Evolutionary conservation across 2,888 invertebrate species (phyloP).

Genomic region (Drosophila testacea): DNA sequence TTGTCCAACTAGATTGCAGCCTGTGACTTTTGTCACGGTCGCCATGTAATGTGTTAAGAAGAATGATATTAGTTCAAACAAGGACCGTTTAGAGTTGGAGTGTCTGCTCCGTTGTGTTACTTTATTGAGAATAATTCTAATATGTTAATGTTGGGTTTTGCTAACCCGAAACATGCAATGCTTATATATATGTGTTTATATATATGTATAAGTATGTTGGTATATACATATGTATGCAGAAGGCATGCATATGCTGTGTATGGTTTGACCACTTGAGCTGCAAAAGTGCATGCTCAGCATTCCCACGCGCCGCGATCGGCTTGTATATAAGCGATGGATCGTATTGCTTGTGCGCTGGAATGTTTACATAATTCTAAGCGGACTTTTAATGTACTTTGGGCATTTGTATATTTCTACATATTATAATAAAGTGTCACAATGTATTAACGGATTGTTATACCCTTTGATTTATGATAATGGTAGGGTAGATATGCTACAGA

Average conservation of each 20-base stretch:
- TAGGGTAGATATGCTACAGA: neutral
- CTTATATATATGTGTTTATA: neutral
- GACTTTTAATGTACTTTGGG: too few relatives aligned
- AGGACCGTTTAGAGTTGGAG: too few relatives aligned
- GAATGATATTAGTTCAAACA: too few relatives aligned
- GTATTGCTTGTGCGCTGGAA: constrained; percentile 6
- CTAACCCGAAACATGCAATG: constrained; percentile 2
- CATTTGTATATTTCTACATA: neutral
- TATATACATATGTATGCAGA: neutral
- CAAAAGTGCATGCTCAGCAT: neutral
- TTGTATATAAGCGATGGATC: constrained; percentile 8
- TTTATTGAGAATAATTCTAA: too few relatives aligned
- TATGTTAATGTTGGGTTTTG: neutral
- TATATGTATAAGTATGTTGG: neutral
- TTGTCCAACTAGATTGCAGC: neutral
- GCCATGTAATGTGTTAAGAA: too few relatives aligned
- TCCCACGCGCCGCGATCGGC: neutral
- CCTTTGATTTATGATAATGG: neutral
- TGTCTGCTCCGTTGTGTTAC: too few relatives aligned
- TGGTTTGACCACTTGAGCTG: neutral
- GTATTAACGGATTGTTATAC: neutral
- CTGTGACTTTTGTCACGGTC: neutral
- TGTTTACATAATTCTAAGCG: neutral
- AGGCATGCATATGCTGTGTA: neutral
- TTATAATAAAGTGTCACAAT: constrained; percentile 2